Conservation (phyloP, 2,113 vertebrate genomes). For the Ranitomeya imitator region DNA sequence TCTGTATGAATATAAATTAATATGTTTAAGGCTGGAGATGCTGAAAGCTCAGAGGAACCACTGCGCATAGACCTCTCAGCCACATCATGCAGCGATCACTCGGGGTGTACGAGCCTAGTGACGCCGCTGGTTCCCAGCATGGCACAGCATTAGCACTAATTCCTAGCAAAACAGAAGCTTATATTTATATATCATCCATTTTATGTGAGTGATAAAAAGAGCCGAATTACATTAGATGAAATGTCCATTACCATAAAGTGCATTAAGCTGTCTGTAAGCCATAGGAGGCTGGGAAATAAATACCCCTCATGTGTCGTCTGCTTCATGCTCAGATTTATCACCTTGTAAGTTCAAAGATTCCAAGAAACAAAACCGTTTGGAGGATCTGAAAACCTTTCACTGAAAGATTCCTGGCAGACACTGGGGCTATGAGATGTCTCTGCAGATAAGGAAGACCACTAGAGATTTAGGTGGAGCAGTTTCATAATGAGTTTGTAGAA, state of each 20-base stretch:
- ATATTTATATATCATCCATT: not conserved
- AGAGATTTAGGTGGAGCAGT: not conserved
- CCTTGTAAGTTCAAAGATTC: constrained; percentile 10
- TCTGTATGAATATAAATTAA: too few species aligned
- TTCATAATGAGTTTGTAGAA: not conserved
- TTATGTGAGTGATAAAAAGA: not conserved
- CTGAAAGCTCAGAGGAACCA: not conserved
- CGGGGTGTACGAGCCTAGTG: not conserved
- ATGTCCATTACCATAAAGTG: not conserved
- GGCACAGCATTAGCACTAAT: not conserved
- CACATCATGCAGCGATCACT: not conserved
- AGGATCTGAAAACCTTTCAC: constrained; percentile 19
- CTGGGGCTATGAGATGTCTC: constrained; percentile 6
- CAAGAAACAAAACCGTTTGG: not conserved
- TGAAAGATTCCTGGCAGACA: constrained; percentile 14
- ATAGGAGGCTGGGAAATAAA: not conserved
- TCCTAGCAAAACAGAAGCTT: not conserved
- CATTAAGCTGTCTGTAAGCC: not conserved
- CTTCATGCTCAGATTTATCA: constrained; percentile 4
- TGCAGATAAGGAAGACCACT: not conserved
- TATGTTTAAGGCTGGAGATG: not conserved
- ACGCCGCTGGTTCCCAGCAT: not conserved
- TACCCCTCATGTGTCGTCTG: not conserved
- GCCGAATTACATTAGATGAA: not conserved
- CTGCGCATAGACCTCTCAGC: not conserved